Base-by-base conservation (phyloP, 2,113 vertebrate genomes). In the Dipodomys ordii region DNA sequence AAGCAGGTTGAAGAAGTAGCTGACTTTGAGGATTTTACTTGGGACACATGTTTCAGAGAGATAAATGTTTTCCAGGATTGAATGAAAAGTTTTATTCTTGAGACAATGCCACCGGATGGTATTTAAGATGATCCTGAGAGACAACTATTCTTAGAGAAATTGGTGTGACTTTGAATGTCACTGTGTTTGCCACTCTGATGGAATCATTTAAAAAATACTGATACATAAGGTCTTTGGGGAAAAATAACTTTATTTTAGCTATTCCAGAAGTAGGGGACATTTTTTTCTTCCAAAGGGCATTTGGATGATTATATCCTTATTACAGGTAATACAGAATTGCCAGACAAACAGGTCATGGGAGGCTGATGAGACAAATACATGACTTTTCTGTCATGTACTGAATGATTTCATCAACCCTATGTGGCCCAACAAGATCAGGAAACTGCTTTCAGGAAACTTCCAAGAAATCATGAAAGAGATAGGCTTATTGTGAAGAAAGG, bases 71-170 rank as follows among this genome's bases (percentile, higher is more conserved):
- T 65, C 71, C 20, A 87, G 83, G 44, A 44, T 35, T 81, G 64
- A 82, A 0, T 25, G 53, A 83, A 68, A 22, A 30, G 30, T 44
- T 83, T 87, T 4, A 6, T 30, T 72, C 53, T 88, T 5, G 64
- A 57, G 46, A 69, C 9, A 49, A 27, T 30, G 12, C 16, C 9
- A 7, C 6, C 15, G 7, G 65, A 79, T 15, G 46, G 22, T 71
- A 28, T 15, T n/a, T 76, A 27, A 72, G 44, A 67, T 46, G 65
- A 6, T 39, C 84, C 8, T 74, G 18, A 91, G 78, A 62, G 44
- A 78, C 2, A 76, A 4, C n/a, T 82, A 73, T 62, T 81, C 72
- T 87, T 39, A 87, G 83, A 94, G 72, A 96, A 60, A 32, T 35
- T 35, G 28, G 4, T 27, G 22, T 46, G 32, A 87, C 46, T 93